Percentiles rank a stretch among this genome's conserved stretches.
Conservation (phyloP, 2,113 vertebrate species). For the Tympanuchus pallidicinctus region DNA sequence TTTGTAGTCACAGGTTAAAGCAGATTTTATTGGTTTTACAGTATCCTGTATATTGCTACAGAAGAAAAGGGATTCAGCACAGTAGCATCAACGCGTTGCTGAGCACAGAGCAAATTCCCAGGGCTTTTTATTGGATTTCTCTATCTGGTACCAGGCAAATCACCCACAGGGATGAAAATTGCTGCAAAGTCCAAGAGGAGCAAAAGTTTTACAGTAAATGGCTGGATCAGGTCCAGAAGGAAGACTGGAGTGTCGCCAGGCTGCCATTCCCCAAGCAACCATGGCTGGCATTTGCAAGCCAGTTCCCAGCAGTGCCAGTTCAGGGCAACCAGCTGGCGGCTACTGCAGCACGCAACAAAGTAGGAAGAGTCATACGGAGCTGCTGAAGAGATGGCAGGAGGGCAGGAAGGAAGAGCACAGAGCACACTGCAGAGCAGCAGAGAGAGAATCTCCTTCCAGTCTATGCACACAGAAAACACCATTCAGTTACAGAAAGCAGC, state of each 20-base stretch:
- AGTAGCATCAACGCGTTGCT: background rate
- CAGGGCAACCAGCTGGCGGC: background rate
- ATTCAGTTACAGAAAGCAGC: background rate
- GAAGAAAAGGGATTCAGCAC: slow-evolving; percentile 16
- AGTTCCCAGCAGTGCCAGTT: background rate
- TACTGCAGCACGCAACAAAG: rapidly evolving
- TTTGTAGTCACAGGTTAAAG: slow-evolving; percentile 26
- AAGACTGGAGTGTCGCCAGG: slow-evolving; percentile 28
- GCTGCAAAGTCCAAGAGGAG: slow-evolving; percentile 47
- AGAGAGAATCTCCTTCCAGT: background rate
- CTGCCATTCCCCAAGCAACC: background rate
- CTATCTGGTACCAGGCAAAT: slow-evolving; percentile 46
- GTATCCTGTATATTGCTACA: slow-evolving; percentile 2
- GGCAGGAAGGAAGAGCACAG: background rate
- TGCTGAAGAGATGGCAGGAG: background rate
- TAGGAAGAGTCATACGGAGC: background rate
- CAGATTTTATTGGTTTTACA: slow-evolving; percentile 26
- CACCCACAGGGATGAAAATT: slow-evolving; percentile 27
- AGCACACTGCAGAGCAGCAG: background rate
- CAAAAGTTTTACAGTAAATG: slow-evolving; percentile 48
- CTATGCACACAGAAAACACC: background rate
- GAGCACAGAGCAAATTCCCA: slow-evolving; percentile 43
- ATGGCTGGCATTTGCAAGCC: background rate
- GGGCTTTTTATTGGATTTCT: slow-evolving; percentile 46
- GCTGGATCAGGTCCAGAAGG: slow-evolving; percentile 21